Percentiles rank a stretch among this genome's conserved stretches.
phyloP scores from a whole-genome alignment of 2,888 invertebrate species.

The Pycnomerus fuliginosus region DNA sequence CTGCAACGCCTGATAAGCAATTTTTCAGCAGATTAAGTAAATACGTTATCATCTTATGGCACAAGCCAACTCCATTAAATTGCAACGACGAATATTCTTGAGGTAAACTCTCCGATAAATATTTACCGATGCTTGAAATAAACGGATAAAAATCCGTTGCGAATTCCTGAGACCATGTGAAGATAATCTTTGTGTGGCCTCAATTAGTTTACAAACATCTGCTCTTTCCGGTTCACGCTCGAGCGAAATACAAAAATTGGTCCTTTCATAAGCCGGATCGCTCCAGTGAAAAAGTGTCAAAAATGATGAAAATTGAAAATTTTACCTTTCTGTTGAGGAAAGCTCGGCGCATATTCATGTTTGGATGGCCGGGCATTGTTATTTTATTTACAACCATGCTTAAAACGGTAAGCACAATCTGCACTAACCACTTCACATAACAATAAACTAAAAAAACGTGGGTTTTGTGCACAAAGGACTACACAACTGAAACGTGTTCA shows the following conservation, averaged over 20 bases:
- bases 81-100: background rate
- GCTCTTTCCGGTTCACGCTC: too few species aligned
- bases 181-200: background rate
- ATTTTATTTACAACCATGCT: constrained; percentile 51
- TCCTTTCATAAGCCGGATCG: too few species aligned
- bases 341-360: constrained; percentile 44
- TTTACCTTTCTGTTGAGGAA: constrained; percentile 47
- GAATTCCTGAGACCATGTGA: background rate
- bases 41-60: constrained; percentile 15
- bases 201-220: constrained; percentile 2
- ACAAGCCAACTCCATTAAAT: constrained; percentile 14
- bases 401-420: constrained; percentile 7
- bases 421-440: constrained; percentile 16
- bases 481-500: background rate
- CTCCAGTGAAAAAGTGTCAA: too few species aligned
- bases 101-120: background rate
- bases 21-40: constrained; percentile 22
- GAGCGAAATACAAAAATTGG: too few species aligned
- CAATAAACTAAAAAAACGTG: constrained; percentile 9
- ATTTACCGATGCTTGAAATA: background rate
- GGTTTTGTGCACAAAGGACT: background rate
- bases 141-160: background rate
- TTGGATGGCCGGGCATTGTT: constrained; percentile 45
- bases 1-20: constrained; percentile 15
- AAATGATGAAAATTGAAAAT: background rate